These are phyloP conservation scores for Tridacna gigas DNA, from an alignment of 2,888 invertebrate species.

Conservation along the genomic window DNA sequence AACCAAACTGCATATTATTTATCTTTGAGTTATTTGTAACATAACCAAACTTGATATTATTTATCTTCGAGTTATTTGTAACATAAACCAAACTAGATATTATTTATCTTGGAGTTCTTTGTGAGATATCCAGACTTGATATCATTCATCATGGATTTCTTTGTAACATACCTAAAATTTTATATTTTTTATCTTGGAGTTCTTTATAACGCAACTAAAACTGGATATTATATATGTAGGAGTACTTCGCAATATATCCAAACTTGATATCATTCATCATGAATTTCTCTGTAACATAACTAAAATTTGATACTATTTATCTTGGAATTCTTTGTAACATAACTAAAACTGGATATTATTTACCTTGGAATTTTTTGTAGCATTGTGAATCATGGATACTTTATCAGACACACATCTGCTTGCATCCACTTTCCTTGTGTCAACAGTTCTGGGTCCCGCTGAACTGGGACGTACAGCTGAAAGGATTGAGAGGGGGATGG, in stretches of 20 bases:
- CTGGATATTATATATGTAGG: conserved; percentile 5
- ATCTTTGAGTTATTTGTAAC: not conserved
- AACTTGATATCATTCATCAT: not conserved
- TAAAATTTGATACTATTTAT: not conserved
- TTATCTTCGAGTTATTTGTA: not conserved
- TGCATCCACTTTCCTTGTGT: conserved; percentile 75
- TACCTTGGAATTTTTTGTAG: conserved; percentile 67
- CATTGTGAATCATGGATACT: conserved; percentile 79
- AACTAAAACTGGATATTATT: not conserved
- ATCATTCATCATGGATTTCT: not conserved
- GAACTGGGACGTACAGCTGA: conserved; percentile 50
- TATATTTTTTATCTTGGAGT: not conserved
- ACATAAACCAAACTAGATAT: not conserved
- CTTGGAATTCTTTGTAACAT: not conserved
- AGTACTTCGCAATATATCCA: conserved; percentile 58
- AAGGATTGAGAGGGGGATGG: not conserved
- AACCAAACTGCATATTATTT: not conserved
- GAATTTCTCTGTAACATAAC: not conserved
- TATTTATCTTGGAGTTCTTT: conserved; percentile 52
- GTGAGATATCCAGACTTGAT: conserved; percentile 27
- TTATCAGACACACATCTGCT: conserved; percentile 80
- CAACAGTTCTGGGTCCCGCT: conserved; percentile 68
- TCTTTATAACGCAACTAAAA: not conserved
- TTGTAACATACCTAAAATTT: not conserved
- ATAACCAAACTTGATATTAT: not conserved